Evolutionary conservation across 1,140 invertebrate species (phyloP).

Genomic region (Oscheius sp.): DNA sequence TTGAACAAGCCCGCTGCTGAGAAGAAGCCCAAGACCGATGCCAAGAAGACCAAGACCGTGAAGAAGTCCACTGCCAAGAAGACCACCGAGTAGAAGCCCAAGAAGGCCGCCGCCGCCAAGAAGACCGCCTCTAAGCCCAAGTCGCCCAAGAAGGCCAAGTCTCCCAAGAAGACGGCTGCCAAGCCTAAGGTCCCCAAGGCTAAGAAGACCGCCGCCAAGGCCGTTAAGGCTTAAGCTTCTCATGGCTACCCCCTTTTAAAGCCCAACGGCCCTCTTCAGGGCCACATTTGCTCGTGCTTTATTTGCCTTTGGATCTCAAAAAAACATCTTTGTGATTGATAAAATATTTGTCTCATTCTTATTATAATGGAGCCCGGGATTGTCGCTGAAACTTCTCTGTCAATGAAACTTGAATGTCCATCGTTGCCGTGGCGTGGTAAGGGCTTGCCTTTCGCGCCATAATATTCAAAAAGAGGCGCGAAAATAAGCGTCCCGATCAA

Average conservation of each 20-base stretch:
- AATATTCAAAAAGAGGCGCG: no score
- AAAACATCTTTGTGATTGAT: neutral
- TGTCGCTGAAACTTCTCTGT: no score
- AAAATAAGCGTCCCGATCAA: no score
- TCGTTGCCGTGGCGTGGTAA: no score
- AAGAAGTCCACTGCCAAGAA: constrained; percentile 27
- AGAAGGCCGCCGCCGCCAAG: constrained; percentile 10
- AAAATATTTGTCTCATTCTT: no score
- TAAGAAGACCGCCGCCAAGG: constrained; percentile 2
- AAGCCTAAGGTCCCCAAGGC: constrained; percentile 30
- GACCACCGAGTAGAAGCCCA: constrained; percentile 12
- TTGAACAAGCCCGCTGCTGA: constrained; percentile 38
- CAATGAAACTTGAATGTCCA: no score
- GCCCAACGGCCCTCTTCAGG: constrained; percentile 8
- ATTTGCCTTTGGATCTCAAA: neutral
- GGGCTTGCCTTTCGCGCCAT: no score
- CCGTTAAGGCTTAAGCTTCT: constrained; percentile 27
- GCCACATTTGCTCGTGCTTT: constrained; percentile 3
- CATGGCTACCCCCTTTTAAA: neutral
- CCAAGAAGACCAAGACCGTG: constrained; percentile 44
- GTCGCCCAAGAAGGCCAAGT: constrained; percentile 17
- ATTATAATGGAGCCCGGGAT: no score
- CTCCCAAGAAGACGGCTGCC: constrained; percentile 21
- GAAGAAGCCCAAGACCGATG: no score
- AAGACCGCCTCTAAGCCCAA: constrained; percentile 30